These are phyloP conservation scores for Aphrophora alni DNA, from an alignment of 2,888 invertebrate species.

Conservation along the genomic window DNA sequence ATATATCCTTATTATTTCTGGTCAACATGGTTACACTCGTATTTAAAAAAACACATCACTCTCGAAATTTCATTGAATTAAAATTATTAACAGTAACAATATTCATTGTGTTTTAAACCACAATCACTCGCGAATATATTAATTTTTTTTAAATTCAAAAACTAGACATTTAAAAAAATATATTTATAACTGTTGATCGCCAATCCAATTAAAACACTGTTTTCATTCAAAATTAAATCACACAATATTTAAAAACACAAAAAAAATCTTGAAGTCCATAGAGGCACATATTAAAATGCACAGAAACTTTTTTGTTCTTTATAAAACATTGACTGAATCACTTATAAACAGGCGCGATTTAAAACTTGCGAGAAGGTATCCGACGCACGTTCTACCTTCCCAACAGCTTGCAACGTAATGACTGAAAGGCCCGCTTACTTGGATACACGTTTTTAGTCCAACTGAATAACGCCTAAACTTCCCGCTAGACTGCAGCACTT, in stretches of 20 bases:
- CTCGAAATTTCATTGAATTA: background rate
- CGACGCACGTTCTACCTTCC: background rate
- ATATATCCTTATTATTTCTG: constrained; percentile 18
- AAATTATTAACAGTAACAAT: constrained; percentile 2
- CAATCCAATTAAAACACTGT: constrained; percentile 2
- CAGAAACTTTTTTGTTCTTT: background rate
- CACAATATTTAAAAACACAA: background rate
- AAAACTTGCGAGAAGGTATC: constrained; percentile 4
- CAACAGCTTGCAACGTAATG: constrained; percentile 33
- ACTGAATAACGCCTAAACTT: constrained; percentile 25
- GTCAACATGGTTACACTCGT: constrained; percentile 24
- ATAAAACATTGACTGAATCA: background rate
- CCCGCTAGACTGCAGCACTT: constrained; percentile 44
- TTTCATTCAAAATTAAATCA: background rate
- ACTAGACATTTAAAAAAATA: background rate
- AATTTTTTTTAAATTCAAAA: background rate
- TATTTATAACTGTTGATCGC: background rate
- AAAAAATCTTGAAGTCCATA: background rate
- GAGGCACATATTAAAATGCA: background rate
- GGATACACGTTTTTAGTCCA: constrained; percentile 23
- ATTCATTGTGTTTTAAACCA: background rate
- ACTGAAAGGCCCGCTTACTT: constrained; percentile 29
- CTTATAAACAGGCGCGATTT: constrained; percentile 16
- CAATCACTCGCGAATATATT: background rate
- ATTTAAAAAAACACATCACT: background rate